These are phyloP conservation scores for Pseudochaenichthys georgianus DNA, from an alignment of 2,797 vertebrate genomes.

Conservation along the genomic window DNA sequence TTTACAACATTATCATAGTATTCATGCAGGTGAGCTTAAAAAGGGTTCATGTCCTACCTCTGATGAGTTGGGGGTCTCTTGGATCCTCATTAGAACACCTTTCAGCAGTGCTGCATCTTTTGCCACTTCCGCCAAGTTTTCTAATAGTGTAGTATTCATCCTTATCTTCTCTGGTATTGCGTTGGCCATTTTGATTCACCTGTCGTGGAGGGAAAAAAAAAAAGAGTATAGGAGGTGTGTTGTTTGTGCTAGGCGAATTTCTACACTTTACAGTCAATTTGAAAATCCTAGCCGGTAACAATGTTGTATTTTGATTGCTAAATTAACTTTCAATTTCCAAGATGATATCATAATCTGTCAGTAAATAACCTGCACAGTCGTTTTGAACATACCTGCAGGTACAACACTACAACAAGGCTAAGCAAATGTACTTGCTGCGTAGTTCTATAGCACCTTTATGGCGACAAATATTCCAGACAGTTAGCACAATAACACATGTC, in stretches of 20 bases:
- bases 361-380: neutral
- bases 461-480: too few species aligned
- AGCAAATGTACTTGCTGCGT: neutral
- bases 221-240: too few species aligned
- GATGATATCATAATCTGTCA: neutral
- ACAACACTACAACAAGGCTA: neutral
- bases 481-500: neutral
- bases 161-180: conserved; percentile 68
- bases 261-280: too few species aligned
- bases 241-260: neutral
- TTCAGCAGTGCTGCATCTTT: conserved; percentile 89
- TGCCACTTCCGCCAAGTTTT: conserved; percentile 82
- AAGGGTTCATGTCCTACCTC: conserved; percentile 78
- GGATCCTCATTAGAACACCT: conserved; percentile 91
- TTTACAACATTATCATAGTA: neutral
- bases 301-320: neutral
- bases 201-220: neutral
- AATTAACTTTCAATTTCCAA: neutral
- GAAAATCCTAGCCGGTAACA: neutral
- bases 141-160: conserved; percentile 75
- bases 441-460: neutral
- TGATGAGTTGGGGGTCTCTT: conserved; percentile 86
- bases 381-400: neutral
- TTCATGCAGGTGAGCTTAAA: neutral
- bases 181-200: conserved; percentile 71